Percentiles rank a stretch among this genome's conserved stretches.
Conservation (phyloP, 2,797 vertebrate species). For the Nasua narica region DNA sequence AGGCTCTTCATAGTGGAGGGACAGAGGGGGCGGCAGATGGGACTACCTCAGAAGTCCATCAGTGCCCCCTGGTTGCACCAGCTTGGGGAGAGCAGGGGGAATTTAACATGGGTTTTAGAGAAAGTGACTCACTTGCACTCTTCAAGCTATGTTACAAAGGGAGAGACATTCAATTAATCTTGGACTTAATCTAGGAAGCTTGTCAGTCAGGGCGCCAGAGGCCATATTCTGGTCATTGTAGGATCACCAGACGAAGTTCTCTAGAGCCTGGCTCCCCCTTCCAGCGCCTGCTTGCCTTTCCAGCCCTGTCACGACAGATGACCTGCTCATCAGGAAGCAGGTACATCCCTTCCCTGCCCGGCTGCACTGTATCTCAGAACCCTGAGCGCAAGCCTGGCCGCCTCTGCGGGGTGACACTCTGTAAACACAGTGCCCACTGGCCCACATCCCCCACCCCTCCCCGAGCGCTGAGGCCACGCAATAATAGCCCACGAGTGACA, state of each 20-base stretch:
- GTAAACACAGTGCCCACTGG: neutral
- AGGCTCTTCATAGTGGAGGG: accelerated
- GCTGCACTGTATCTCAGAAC: neutral
- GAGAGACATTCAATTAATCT: neutral
- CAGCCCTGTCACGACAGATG: neutral
- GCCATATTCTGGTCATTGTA: neutral
- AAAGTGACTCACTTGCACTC: neutral
- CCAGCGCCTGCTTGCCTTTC: neutral
- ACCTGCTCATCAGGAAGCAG: neutral
- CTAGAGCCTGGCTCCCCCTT: neutral
- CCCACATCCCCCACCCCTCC: no score
- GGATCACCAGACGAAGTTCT: neutral
- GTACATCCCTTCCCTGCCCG: neutral
- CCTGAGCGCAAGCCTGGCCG: neutral
- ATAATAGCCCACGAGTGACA: neutral
- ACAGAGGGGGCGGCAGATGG: accelerated
- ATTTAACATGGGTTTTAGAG: neutral
- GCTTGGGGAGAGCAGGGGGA: neutral
- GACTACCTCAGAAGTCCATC: neutral
- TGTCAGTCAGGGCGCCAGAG: neutral
- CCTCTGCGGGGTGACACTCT: neutral
- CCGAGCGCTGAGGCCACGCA: accelerated
- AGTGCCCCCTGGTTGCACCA: no score
- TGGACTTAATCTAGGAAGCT: neutral
- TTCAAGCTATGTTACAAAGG: neutral